Evolutionary conservation across 2,113 vertebrate species (phyloP), one percentile per base, ranked within the genome.

Genomic region (Pagrus major): DNA sequence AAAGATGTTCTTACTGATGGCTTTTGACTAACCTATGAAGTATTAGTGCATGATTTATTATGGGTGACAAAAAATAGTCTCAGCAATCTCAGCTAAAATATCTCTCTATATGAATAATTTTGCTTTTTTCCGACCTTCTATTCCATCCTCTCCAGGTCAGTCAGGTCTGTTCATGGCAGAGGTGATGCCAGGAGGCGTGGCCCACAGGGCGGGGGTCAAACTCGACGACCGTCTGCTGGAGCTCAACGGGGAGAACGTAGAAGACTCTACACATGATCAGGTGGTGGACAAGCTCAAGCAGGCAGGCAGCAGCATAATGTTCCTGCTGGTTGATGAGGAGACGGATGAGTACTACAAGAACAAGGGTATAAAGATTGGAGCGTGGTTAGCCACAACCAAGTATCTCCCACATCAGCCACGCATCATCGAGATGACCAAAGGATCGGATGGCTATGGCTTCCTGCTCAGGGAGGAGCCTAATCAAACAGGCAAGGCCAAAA

Each of bases 201-300:
- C 97, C 39, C 92, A 94, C 88, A 96, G 86, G 64, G 97, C 97
- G 4, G 98, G 97, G 4, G 95, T 97, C 74, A 92, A 93, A 76
- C 25, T 42, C 18, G 92, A 95, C 0, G 97, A 99, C 80, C 96
- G 93, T 9, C 37, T 99, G 60, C 82, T 99, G 60, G 97, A 99
- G 91, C 78, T 99, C 76, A 99, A 99, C 1, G 96, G 97, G 11
- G 93, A 96, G 85, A 96, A 95, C 0, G 82, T 98, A 1, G 97
- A 97, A 81, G 81, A 81, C 0, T 58, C 71, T 86, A 95, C 92
- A 7, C 97, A 99, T 0, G 93, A 97, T 1, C 83, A 96, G 55
- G 94, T 93, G 35, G 96, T 97, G 72, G 89, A 94, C 41, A 97
- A 95, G 93, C 93, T 99, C 63, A 98, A 88, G 87, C 90, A 71